Conservation (phyloP, 1,140 invertebrate genomes). For the Metopolophium dirhodum region DNA sequence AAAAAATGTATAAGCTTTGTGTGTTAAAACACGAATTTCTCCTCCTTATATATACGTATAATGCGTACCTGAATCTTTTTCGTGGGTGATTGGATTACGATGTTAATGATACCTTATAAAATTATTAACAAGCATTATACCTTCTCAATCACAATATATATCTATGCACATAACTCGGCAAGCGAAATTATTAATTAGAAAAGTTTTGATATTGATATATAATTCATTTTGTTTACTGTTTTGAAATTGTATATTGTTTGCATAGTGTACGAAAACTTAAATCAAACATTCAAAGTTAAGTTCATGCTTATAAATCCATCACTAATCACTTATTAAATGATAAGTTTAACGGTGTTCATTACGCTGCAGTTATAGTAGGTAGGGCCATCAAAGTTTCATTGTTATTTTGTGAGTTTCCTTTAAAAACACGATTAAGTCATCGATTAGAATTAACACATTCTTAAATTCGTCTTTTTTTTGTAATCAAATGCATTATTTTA, state of each 20-base stretch:
- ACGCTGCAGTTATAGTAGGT: neutral
- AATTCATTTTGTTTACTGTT: slow-evolving; percentile 12
- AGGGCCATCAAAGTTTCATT: neutral
- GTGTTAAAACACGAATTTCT: neutral
- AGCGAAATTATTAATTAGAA: neutral
- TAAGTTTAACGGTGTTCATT: neutral
- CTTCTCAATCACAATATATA: neutral
- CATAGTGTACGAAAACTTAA: neutral
- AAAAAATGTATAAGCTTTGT: neutral
- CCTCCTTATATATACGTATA: neutral
- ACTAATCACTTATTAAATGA: neutral
- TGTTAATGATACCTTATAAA: neutral
- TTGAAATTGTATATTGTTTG: slow-evolving; percentile 7
- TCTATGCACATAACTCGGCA: neutral
- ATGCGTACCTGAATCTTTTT: neutral
- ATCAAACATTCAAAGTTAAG: slow-evolving; percentile 12
- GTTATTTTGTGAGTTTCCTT: neutral
- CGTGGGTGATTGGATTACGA: neutral
- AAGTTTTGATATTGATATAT: neutral
- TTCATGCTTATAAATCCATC: neutral
- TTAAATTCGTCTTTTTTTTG: neutral
- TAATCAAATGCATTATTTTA: neutral
- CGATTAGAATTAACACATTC: neutral
- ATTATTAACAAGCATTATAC: neutral
- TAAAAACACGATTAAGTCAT: neutral